Evolutionary conservation across 2,797 vertebrate species (phyloP).

Genomic region (Labeo calbasu): DNA sequence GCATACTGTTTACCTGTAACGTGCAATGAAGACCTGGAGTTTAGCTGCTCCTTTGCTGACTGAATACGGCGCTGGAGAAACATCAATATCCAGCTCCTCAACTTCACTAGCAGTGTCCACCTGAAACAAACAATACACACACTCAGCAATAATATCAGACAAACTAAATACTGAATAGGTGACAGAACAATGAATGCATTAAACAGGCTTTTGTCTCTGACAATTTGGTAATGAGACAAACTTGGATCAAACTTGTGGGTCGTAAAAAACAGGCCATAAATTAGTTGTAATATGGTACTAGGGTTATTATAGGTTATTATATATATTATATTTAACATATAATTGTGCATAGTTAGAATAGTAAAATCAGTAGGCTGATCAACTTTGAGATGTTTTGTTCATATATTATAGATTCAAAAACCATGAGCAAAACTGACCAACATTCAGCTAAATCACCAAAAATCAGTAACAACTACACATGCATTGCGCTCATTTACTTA

Average conservation of each 20-base stretch:
- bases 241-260: background rate
- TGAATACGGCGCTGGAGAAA: slow-evolving; percentile 84
- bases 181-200: background rate
- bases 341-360: too few relatives aligned
- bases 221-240: background rate
- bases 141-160: background rate
- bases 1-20: slow-evolving; percentile 85
- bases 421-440: background rate
- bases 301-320: too few relatives aligned
- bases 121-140: slow-evolving; percentile 68
- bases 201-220: too few relatives aligned
- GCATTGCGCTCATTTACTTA: background rate
- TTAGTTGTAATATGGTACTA: too few relatives aligned
- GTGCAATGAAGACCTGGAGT: slow-evolving; percentile 94
- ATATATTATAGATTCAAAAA: background rate
- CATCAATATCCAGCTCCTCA: slow-evolving; percentile 92
- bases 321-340: too few relatives aligned
- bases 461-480: background rate
- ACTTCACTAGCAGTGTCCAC: slow-evolving; percentile 98
- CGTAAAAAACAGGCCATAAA: background rate
- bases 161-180: background rate
- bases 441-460: background rate
- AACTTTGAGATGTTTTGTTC: too few relatives aligned
- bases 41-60: slow-evolving; percentile 82
- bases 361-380: background rate